Evolutionary conservation across 2,888 invertebrate species (phyloP), one percentile per base, ranked within the genome.

Genomic region (Mythimna vitellina): DNA sequence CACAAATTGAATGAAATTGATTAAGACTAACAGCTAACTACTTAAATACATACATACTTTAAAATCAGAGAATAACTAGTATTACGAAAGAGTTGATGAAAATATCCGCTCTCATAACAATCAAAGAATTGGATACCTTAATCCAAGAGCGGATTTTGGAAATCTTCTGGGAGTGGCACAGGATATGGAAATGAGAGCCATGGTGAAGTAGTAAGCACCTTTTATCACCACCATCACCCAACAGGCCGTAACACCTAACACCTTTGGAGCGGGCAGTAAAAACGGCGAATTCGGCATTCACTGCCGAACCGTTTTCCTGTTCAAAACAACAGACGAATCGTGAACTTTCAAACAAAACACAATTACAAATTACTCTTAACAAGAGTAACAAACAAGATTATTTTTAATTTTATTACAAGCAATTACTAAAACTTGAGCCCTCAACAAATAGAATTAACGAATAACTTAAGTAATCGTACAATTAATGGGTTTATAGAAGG

Each of bases 351-450:
- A 81, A 76, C 67, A 65, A 76, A 67, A 64, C 29, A 67, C 68
- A 67, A 81, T 53, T 49, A 51, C 62, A 76, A 76, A 62, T 81
- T 56, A 66, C 51, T 81, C 46, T 14, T 75, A 75, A 75, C 76
- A 35, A 60, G 46, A 46, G 60, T 49, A 80, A 76, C 75, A 74
- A 81, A 76, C 54, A 77, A 76, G 76, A 81, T 76, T 76, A 76
- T 76, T 81, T 73, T 81, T 76, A 76, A 76, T 76, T 67, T 60
- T 61, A 67, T 76, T 66, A 77, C 60, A 53, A 51, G 54, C 54
- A 54, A 75, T 76, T 76, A 81, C 51, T 12, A 57, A 76, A 76
- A 81, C 82, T 76, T 62, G 57, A 56, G 22, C 68, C 35, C 61
- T 62, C 12, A 62, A 67, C 82, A 68, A 77, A 81, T 63, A 58